Evolutionary conservation across 2,888 invertebrate genomes (phyloP), one percentile per base, ranked within the genome.

Genomic region (Meghimatium bilineatum): DNA sequence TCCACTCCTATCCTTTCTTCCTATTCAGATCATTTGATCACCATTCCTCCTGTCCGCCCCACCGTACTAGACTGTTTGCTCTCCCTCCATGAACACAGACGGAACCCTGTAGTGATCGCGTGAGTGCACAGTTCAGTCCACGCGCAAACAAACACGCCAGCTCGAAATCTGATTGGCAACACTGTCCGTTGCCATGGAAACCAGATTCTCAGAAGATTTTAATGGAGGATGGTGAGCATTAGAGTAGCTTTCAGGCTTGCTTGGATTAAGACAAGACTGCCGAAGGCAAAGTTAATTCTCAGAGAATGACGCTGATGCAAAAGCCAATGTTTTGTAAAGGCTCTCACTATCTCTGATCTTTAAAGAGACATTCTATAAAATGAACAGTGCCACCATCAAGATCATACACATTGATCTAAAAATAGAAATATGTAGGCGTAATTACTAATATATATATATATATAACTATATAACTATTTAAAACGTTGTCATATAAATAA

Each of bases 81-180:
- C 49, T 32, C 49, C 49, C 79, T 38, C 67, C 79, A 34, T 34
- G 36, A 23, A 77, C 34, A 60, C 56, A 60, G 60, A 77, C 36
- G 38, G 38, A 79, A 66, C 67, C 79, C 79, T 67, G n/a, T 67
- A 14, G 79, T 49, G 49, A 32, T 79, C 79, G 79, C 79, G 79
- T 79, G 79, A 79, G 79, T 67, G 79, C 79, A 29, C 44, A 38
- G 79, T 44, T 67, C 67, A 67, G 67, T 67, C 63, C 79, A 79
- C 79, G 79, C 79, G 79, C 79, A 79, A 79, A 79, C 79, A 79
- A 79, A 67, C 79, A 79, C 67, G 79, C 79, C 49, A 49, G 79
- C 79, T 67, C 67, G 79, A 79, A 34, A 79, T 79, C 79, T 79
- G 79, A 79, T 79, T 79, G 79, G 79, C 79, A 79, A 79, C 67